Conservation (phyloP, 2,888 invertebrate genomes). For the Nephrotoma flavescens region DNA sequence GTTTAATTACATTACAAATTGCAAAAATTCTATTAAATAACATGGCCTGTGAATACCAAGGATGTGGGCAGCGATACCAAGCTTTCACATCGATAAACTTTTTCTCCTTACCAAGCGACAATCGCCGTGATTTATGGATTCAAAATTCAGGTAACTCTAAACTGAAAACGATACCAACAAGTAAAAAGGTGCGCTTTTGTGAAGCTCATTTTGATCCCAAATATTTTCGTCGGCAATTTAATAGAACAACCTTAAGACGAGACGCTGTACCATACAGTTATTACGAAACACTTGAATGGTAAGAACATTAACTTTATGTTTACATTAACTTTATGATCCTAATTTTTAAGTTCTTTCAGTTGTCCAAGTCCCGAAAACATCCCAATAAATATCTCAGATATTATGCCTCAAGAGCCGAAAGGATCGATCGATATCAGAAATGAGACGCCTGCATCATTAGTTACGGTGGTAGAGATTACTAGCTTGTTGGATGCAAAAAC, state of each 20-base stretch:
- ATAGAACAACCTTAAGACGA: constrained; percentile 15
- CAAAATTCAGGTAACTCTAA: constrained; percentile 18
- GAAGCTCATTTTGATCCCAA: constrained; percentile 17
- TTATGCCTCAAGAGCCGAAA: not conserved
- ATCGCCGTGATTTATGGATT: constrained; percentile 17
- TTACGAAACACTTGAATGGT: not conserved
- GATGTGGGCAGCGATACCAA: constrained; percentile 9
- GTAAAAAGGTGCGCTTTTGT: constrained; percentile 15
- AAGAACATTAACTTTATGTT: not conserved
- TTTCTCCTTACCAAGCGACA: constrained; percentile 17
- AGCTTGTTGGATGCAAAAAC: not conserved
- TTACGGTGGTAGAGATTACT: not conserved
- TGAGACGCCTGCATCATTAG: not conserved
- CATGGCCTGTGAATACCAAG: constrained; percentile 14
- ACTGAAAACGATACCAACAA: constrained; percentile 11
- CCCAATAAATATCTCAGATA: not conserved
- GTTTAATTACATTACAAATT: not conserved
- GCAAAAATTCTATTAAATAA: not conserved
- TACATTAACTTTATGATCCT: not conserved
- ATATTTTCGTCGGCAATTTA: constrained; percentile 15
- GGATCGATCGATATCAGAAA: not conserved
- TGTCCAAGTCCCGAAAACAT: not conserved
- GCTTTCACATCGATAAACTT: constrained; percentile 15
- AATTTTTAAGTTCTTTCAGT: not conserved
- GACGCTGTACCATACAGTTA: constrained; percentile 15